Percentiles rank a stretch among this genome's conserved stretches.
Evolutionary conservation across 2,113 vertebrate species (phyloP).

Genomic region (Dromiciops gliroides): DNA sequence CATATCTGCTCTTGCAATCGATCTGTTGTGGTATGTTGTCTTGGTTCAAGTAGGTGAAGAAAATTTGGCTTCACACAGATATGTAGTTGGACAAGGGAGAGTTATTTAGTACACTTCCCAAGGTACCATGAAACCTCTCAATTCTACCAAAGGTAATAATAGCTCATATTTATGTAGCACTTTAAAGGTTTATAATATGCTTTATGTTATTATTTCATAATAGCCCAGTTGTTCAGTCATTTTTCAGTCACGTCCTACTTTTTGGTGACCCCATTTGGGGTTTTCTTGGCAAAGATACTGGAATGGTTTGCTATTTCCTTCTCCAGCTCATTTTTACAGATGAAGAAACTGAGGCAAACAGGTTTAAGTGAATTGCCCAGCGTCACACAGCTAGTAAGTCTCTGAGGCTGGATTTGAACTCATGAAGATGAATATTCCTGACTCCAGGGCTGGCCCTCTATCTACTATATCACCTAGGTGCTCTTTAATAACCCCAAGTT

Average conservation of each 20-base stretch:
- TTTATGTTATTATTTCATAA: background rate
- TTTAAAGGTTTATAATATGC: background rate
- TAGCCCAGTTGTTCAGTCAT: background rate
- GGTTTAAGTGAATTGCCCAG: background rate
- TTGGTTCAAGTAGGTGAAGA: background rate
- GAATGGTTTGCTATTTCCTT: background rate
- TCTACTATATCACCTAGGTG: no score
- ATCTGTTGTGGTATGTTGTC: background rate
- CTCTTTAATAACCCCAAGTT: no score
- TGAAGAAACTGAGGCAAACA: background rate
- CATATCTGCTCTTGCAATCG: background rate
- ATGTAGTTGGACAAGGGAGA: background rate
- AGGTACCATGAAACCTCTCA: background rate
- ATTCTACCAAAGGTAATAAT: background rate
- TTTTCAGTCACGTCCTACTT: background rate
- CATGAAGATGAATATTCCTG: background rate
- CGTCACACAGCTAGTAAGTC: background rate
- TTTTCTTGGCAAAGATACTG: background rate
- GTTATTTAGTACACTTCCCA: background rate
- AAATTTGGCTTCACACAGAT: background rate
- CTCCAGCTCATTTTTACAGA: background rate
- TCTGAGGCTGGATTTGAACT: background rate
- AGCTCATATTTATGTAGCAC: background rate
- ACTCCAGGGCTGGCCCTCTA: no score
- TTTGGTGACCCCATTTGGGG: background rate